Base-by-base conservation (phyloP, 2,888 invertebrate species). In the Metopia argyrocephala region DNA sequence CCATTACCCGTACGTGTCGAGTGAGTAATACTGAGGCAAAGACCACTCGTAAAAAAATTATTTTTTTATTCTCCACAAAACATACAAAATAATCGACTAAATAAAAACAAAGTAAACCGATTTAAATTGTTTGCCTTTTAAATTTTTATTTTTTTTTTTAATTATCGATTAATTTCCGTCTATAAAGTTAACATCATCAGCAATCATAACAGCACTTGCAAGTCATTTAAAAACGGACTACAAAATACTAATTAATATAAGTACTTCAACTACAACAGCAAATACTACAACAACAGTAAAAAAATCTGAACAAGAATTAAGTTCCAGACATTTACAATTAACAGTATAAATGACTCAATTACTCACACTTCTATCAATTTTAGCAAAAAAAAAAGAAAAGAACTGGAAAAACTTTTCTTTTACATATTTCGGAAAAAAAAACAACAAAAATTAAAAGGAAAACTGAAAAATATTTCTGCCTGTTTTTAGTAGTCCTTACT, bases 321-420 rank as follows among this genome's bases (percentile, higher is more conserved):
- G 66, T 78, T 78, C 70, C 73, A 76, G 76, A 82, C 83, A 86
- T 85, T 85, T 86, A 84, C 87, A 87, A 87, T 87, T 87, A 87
- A 85, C 86, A 87, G 86, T 84, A 85, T 84, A 86, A 87, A 86
- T 87, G 87, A 86, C 87, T 88, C 87, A 87, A 88, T 88, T 89
- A 89, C 89, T 87, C 89, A 87, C 84, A 85, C 89, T 85, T 20
- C 38, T 64, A 25, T 6, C 27, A 25, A 68, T 75, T 68, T 62
- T 28, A 48, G 48, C 45, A 20, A 48, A 25, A 1, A 50, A 23
- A 15, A 46, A 18, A 25, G 27, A 56, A 5, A 31, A 61, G 25
- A 64, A 69, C 46, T 50, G 38, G 27, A 25, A 71, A 66, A 75
- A 81, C 61, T 81, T 81, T 75, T 6, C 69, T 45, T 76, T 73